phyloP scores from a whole-genome alignment of 2,888 invertebrate genomes.

The Hypolimnas misippus region DNA sequence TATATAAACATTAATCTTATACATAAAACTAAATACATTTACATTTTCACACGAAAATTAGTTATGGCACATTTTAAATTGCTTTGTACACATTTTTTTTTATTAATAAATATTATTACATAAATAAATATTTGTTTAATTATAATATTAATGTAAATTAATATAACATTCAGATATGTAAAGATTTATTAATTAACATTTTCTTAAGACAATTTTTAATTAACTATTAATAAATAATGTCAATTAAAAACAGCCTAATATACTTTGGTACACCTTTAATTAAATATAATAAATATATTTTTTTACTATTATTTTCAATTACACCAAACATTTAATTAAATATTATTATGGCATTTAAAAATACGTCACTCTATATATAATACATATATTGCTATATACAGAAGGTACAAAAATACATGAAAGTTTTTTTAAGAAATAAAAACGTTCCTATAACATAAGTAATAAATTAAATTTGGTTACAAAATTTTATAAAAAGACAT shows the following conservation, averaged over 20 bases:
- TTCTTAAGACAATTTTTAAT: background rate
- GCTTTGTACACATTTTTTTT: constrained; percentile 3
- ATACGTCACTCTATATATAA: no score
- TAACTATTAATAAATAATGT: background rate
- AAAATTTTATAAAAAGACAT: no score
- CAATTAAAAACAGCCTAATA: background rate
- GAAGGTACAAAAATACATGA: background rate
- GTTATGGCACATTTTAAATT: constrained; percentile 12
- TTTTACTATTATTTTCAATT: background rate
- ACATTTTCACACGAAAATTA: constrained; percentile 1
- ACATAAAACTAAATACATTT: background rate
- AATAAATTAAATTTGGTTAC: no score
- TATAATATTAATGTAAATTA: background rate
- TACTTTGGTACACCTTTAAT: background rate
- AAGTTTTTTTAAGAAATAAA: background rate
- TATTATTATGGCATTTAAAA: background rate
- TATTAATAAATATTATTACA: background rate
- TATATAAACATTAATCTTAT: background rate
- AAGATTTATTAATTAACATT: constrained; percentile 10
- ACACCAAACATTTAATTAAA: background rate
- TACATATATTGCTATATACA: background rate
- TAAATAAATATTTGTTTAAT: background rate
- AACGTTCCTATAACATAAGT: no score
- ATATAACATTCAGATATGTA: constrained; percentile 10
- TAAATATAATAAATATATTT: background rate